A percentile compares a stretch with the other conserved stretches of the same genome.
Conservation (phyloP, 2,113 vertebrate species). For the Psilopogon haemacephalus region DNA sequence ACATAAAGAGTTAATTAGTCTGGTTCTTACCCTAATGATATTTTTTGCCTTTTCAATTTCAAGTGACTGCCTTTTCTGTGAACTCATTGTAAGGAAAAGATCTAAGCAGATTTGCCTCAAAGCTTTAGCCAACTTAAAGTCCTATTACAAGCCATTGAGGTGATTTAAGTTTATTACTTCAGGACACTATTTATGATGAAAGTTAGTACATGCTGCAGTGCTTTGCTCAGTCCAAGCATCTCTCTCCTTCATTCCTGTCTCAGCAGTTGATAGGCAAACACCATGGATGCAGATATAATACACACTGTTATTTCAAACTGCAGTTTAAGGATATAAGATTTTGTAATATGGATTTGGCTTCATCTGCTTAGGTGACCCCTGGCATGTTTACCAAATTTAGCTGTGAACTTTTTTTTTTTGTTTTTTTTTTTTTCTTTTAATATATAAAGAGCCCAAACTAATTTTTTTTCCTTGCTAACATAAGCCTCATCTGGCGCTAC, state of each 20-base stretch:
- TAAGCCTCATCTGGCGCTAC: neutral
- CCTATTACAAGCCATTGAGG: slow-evolving; percentile 20
- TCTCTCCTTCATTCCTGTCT: neutral
- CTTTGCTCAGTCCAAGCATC: neutral
- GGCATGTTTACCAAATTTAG: neutral
- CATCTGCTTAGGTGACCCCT: neutral
- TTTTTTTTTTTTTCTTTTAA: neutral
- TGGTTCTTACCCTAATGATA: neutral
- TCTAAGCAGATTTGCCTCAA: neutral
- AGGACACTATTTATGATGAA: neutral
- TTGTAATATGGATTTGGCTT: slow-evolving; percentile 3
- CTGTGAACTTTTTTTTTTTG: neutral
- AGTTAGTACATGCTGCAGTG: neutral
- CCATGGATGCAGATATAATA: neutral
- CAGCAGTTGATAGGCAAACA: neutral
- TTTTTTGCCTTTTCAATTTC: slow-evolving; percentile 38
- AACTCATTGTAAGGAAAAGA: neutral
- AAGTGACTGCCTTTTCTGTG: slow-evolving; percentile 9
- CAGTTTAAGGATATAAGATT: neutral
- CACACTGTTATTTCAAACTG: neutral
- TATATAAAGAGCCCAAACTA: neutral
- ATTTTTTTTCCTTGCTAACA: neutral
- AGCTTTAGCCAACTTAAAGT: slow-evolving; percentile 17
- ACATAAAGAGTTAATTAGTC: slow-evolving; percentile 11
- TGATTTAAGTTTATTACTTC: slow-evolving; percentile 54